Evolutionary conservation across 2,888 invertebrate species (phyloP).

Genomic region (Rosalia funebris): DNA sequence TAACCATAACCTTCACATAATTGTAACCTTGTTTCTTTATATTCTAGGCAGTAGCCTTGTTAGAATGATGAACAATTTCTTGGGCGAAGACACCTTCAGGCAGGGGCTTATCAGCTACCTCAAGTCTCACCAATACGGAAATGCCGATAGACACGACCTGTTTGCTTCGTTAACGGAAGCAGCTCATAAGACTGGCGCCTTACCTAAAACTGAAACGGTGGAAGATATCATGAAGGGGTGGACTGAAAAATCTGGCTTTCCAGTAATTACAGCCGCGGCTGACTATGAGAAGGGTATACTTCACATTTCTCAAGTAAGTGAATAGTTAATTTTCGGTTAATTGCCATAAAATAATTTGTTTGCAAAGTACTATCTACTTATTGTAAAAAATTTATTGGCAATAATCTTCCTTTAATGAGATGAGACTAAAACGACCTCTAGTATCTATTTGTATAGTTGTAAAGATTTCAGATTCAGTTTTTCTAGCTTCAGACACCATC

Average conservation of each 20-base stretch:
- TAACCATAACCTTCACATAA: no score
- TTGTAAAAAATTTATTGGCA: no score
- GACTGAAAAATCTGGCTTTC: slow-evolving; percentile 76
- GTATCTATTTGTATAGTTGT: no score
- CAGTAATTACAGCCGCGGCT: slow-evolving; percentile 69
- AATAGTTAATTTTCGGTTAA: no score
- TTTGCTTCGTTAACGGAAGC: slow-evolving; percentile 74
- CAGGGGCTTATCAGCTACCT: slow-evolving; percentile 67
- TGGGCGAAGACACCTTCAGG: slow-evolving; percentile 72
- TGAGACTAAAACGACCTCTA: no score
- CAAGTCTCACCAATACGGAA: slow-evolving; percentile 67
- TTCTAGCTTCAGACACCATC: no score
- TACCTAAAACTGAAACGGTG: slow-evolving; percentile 64
- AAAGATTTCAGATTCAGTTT: no score
- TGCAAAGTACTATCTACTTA: no score
- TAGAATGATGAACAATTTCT: slow-evolving; percentile 76
- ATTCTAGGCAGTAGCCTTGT: slow-evolving; percentile 72
- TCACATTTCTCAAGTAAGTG: slow-evolving; percentile 61
- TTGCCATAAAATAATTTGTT: no score
- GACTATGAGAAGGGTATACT: slow-evolving; percentile 60
- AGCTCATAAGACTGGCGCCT: slow-evolving; percentile 61
- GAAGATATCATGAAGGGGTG: slow-evolving; percentile 75
- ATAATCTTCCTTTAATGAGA: no score
- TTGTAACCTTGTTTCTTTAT: no score
- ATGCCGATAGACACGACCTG: slow-evolving; percentile 75